Evolutionary conservation across 2,888 invertebrate species (phyloP).

Genomic region (Periphyllus acericola): DNA sequence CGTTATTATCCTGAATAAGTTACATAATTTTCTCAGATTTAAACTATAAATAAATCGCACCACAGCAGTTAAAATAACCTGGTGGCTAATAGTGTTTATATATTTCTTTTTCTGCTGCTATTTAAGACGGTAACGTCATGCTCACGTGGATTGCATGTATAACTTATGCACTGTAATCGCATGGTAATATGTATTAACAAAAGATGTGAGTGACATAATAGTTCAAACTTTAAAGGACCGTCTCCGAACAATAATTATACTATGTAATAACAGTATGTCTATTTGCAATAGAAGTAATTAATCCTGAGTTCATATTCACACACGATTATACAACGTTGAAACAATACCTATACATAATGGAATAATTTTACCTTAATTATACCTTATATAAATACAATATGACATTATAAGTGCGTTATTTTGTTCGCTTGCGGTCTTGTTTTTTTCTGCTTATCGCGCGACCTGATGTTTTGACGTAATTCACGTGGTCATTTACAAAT

Average conservation of each 20-base stretch:
- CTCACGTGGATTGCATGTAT: not conserved
- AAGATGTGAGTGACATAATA: constrained; percentile 6
- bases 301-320: not conserved
- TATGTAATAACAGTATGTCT: not conserved
- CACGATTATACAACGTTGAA: not conserved
- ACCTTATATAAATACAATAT: not conserved
- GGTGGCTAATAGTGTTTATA: too few species aligned
- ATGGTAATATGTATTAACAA: constrained; percentile 14
- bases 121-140: too few species aligned
- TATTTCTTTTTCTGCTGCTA: too few species aligned
- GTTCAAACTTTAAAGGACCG: not conserved
- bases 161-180: not conserved
- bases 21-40: too few species aligned
- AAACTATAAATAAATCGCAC: too few species aligned
- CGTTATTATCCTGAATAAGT: too few species aligned
- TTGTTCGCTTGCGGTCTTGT: not conserved
- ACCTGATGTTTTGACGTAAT: not conserved
- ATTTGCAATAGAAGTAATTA: constrained; percentile 19
- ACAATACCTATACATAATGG: not conserved
- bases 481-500: not conserved
- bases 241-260: not conserved
- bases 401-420: not conserved
- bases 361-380: too few species aligned
- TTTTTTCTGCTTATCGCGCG: not conserved
- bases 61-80: not conserved